phyloP scores from a whole-genome alignment of 2,888 invertebrate genomes.

The Iphiclides podalirius region DNA sequence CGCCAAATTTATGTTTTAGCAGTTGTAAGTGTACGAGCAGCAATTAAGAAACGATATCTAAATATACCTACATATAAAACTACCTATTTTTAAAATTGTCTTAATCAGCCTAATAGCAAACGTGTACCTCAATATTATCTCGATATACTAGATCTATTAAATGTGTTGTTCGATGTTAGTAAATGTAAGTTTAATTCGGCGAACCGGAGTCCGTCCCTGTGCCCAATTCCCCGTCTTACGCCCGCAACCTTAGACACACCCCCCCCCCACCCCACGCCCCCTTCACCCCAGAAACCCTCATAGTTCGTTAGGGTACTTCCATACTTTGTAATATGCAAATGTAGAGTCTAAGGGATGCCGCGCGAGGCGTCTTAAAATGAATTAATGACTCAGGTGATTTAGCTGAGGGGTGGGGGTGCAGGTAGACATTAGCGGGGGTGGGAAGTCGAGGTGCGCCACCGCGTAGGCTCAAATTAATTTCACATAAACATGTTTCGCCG shows the following conservation, averaged over 20 bases:
- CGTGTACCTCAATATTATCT: too few species aligned
- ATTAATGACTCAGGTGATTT: slow-evolving; percentile 77
- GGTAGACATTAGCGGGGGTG: slow-evolving; percentile 24
- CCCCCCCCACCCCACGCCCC: slow-evolving; percentile 30
- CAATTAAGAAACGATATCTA: too few species aligned
- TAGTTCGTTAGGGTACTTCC: slow-evolving; percentile 76
- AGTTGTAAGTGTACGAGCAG: too few species aligned
- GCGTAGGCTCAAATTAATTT: slow-evolving; percentile 10
- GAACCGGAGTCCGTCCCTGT: slow-evolving; percentile 51
- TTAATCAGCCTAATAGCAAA: too few species aligned
- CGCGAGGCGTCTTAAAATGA: slow-evolving; percentile 76
- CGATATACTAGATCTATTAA: too few species aligned
- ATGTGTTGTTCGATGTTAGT: too few species aligned
- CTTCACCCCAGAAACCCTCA: slow-evolving; percentile 42
- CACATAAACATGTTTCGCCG: slow-evolving; percentile 3
- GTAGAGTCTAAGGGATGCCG: slow-evolving; percentile 65
- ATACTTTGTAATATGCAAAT: slow-evolving; percentile 81
- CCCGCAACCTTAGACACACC: slow-evolving; percentile 65
- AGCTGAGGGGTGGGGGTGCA: slow-evolving; percentile 33
- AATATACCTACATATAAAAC: too few species aligned
- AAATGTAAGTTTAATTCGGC: too few species aligned
- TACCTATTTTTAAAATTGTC: too few species aligned
- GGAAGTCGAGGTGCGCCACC: background rate
- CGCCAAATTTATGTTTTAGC: too few species aligned
- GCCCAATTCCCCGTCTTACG: slow-evolving; percentile 77